Evolutionary conservation across 2,888 invertebrate species (phyloP), one percentile per base, ranked within the genome.

Genomic region (Megaustenia siamemsis): DNA sequence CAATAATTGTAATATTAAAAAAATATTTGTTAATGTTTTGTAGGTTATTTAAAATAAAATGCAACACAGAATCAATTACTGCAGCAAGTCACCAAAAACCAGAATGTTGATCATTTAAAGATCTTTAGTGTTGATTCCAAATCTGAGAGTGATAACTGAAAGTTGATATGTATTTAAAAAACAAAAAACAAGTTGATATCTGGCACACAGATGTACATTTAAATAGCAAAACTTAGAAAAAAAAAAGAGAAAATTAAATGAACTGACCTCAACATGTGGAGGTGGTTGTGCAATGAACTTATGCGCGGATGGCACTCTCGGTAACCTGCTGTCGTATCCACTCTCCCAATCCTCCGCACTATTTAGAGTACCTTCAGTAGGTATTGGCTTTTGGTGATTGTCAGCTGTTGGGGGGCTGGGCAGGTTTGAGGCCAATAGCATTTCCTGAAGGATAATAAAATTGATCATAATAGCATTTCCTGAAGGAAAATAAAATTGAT

Each of bases 351-450:
- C 38, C 21, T 18, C 53, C 21, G 40, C 5, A 0, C 28, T 45
- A 35, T 49, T 56, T 18, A 24, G 35, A 35, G 32, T 56, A 78
- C 43, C 45, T 12, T 78, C 78, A 8, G 40, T 28, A 18, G 43
- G 8, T 0, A 35, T 15, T 0, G 28, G 35, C 24, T 45, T 66
- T 63, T 24, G 43, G 0, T 21, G 63, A 78, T 28, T 32, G 15
- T 45, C 78, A 28, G 15, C 18, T 24, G 24, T 35, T 40, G 77
- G 38, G 18, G 60, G 12, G 21, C 56, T n/a, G 40, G 77, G 40
- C 24, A 40, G 21, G 77, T 77, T 56, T 35, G 60, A 38, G 24
- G 38, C 38, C 24, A n/a, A 38, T 45, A 77, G 32, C 77, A 77
- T 77, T 56, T 77, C 77, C 77, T 77, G 60, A 35, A 53, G 1